A percentile compares a stretch with the other conserved stretches of the same genome.
These are phyloP conservation scores for Aulostomus chinensis DNA, from an alignment of 2,797 vertebrate genomes.

Conservation along the genomic window DNA sequence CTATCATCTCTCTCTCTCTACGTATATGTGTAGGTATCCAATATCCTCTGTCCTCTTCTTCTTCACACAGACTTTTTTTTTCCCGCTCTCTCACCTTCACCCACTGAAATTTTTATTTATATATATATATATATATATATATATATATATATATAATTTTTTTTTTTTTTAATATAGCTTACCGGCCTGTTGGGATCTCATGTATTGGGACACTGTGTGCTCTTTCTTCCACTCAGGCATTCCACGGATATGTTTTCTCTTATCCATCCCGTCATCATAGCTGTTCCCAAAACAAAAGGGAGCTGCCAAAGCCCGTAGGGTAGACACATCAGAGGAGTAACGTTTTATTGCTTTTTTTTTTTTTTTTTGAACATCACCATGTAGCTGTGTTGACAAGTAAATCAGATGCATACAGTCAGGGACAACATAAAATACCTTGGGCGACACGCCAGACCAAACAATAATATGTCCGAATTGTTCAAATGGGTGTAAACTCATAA, in stretches of 20 bases:
- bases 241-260: conserved; percentile 57
- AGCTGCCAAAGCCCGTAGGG: conserved; percentile 55
- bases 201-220: conserved; percentile 41
- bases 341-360: conserved; percentile 42
- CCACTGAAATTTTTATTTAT: conserved; percentile 10
- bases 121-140: background rate
- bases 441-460: conserved; percentile 44
- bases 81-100: conserved; percentile 9
- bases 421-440: conserved; percentile 45
- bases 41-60: conserved; percentile 45
- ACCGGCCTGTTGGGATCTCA: conserved; percentile 34
- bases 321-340: conserved; percentile 41
- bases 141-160: background rate
- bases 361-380: background rate
- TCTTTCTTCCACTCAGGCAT: conserved; percentile 46
- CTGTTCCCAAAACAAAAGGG: conserved; percentile 42
- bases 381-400: conserved; percentile 33
- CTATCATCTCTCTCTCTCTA: conserved; percentile 44
- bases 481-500: conserved; percentile 72
- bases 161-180: conserved; percentile 3
- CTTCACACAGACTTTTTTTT: conserved; percentile 11
- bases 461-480: conserved; percentile 62
- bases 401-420: conserved; percentile 50
- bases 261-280: conserved; percentile 46
- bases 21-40: conserved; percentile 25